Conservation (phyloP, 2,113 vertebrate genomes). For the Camelus dromedarius region DNA sequence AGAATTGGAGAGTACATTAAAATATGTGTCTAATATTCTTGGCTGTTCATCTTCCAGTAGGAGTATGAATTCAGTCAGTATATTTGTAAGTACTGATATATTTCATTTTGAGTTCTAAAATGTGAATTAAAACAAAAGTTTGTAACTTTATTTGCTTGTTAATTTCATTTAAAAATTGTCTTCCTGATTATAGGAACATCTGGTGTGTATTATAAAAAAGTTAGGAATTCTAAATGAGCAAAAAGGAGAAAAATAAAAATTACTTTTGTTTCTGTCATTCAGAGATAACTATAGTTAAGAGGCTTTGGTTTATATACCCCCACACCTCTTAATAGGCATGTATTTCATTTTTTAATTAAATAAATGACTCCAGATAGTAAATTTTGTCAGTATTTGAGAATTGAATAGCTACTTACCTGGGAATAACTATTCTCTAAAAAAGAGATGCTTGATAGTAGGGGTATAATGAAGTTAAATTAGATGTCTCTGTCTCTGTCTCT, state of each 20-base stretch:
- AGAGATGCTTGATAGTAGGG: neutral
- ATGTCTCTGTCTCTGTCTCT: neutral
- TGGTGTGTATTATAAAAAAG: slow-evolving; percentile 52
- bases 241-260: slow-evolving; percentile 34
- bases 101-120: slow-evolving; percentile 38
- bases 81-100: neutral
- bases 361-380: neutral
- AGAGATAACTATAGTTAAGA: neutral
- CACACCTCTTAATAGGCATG: neutral
- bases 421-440: neutral
- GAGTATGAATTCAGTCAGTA: neutral
- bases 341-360: slow-evolving; percentile 33
- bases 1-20: slow-evolving; percentile 10
- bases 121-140: neutral
- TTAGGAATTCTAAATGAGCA: slow-evolving; percentile 35
- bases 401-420: neutral
- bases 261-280: neutral
- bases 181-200: neutral
- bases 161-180: slow-evolving; percentile 1
- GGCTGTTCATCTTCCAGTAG: neutral
- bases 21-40: slow-evolving; percentile 23
- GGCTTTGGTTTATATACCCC: slow-evolving; percentile 24
- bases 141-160: slow-evolving; percentile 38
- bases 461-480: neutral
- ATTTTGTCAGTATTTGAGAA: slow-evolving; percentile 46